Conservation (phyloP, 2,113 vertebrate genomes). For the Gymnocephalus cernua region DNA sequence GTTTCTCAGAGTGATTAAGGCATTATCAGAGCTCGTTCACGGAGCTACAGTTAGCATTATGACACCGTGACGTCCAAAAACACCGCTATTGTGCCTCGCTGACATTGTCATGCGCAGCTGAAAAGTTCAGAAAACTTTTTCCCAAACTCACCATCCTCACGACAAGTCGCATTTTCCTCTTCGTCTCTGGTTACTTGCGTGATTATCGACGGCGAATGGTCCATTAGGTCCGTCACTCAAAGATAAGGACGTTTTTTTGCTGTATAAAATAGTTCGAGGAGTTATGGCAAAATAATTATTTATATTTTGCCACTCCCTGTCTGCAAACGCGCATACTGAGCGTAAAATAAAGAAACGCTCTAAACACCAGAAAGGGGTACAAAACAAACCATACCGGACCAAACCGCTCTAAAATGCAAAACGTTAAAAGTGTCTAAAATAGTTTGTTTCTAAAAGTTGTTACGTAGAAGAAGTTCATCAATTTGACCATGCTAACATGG, state of each 20-base stretch:
- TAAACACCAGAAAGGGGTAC: neutral
- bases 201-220: constrained; percentile 80
- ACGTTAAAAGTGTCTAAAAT: constrained; percentile 1
- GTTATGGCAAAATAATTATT: constrained; percentile 46
- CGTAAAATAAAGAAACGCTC: neutral
- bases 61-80: neutral
- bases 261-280: constrained; percentile 3
- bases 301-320: constrained; percentile 71
- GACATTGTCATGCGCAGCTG: constrained; percentile 65
- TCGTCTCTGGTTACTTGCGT: constrained; percentile 82
- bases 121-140: constrained; percentile 60
- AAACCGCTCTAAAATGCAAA: neutral
- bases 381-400: neutral
- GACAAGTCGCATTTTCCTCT: constrained; percentile 73
- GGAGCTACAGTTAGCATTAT: neutral
- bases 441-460: constrained; percentile 53
- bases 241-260: constrained; percentile 29
- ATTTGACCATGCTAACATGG: constrained; percentile 80
- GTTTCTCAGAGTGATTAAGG: no score
- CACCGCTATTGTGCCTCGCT: neutral
- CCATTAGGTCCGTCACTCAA: constrained; percentile 75
- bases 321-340: constrained; percentile 50
- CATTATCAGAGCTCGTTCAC: neutral
- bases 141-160: constrained; percentile 80
- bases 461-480: constrained; percentile 70